Evolutionary conservation across 1,140 invertebrate genomes (phyloP).

Genomic region (Episyrphus balteatus): DNA sequence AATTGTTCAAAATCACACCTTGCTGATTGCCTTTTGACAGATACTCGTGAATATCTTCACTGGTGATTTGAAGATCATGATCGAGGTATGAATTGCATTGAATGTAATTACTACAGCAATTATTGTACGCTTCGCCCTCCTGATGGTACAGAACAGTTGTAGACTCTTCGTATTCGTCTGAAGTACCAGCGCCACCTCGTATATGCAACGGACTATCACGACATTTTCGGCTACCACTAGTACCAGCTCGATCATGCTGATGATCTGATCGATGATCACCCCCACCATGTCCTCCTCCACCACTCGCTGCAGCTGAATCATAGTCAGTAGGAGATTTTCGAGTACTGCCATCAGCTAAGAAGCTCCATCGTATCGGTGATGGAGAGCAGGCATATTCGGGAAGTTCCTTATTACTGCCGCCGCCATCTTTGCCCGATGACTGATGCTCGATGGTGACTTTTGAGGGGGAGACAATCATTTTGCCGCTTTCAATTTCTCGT

Average conservation of each 20-base stretch:
- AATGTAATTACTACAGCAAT: constrained; percentile 34
- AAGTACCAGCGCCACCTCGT: neutral
- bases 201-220: constrained; percentile 19
- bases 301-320: constrained; percentile 9
- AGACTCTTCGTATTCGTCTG: constrained; percentile 31
- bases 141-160: constrained; percentile 33
- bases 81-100: constrained; percentile 34
- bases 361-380: constrained; percentile 34
- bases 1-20: constrained; percentile 28
- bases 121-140: constrained; percentile 28
- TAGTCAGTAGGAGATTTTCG: constrained; percentile 22
- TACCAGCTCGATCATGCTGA: constrained; percentile 1
- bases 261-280: constrained; percentile 1
- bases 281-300: constrained; percentile 10
- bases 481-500: constrained; percentile 16
- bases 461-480: constrained; percentile 12
- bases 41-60: constrained; percentile 34
- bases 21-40: constrained; percentile 27
- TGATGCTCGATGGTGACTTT: constrained; percentile 30
- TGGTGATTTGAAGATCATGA: constrained; percentile 34
- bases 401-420: constrained; percentile 24
- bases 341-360: constrained; percentile 22
- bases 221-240: constrained; percentile 21
- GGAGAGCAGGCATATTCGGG: constrained; percentile 34
- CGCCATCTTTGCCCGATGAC: constrained; percentile 20